A percentile compares a stretch with the other conserved stretches of the same genome.
Evolutionary conservation across 2,113 vertebrate genomes (phyloP).

Genomic region (Ageneiosus marmoratus): DNA sequence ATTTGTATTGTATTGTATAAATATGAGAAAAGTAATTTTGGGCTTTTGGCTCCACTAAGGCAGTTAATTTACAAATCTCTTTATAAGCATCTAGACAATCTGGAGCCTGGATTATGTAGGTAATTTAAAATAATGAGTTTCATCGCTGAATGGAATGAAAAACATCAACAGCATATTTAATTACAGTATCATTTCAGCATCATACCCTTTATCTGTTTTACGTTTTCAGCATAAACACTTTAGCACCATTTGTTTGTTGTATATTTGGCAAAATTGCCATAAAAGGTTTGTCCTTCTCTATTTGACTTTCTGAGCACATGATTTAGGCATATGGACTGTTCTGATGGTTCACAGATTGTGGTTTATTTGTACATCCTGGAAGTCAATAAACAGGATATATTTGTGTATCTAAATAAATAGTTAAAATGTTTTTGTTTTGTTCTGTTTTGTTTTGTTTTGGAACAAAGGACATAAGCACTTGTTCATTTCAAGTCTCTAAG

Average conservation of each 20-base stretch:
- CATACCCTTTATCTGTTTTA: neutral
- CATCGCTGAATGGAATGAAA: neutral
- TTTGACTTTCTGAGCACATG: neutral
- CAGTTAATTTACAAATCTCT: neutral
- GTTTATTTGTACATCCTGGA: neutral
- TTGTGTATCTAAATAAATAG: constrained; percentile 1
- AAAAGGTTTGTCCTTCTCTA: neutral
- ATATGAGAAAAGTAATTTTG: neutral
- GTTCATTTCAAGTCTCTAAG: neutral
- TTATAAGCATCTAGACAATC: neutral
- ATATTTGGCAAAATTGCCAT: neutral
- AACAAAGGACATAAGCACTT: neutral
- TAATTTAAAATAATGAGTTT: neutral
- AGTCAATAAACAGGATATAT: constrained; percentile 2
- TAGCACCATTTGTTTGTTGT: neutral
- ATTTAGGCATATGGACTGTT: neutral
- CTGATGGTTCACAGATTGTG: constrained; percentile 25
- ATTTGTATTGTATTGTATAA: neutral
- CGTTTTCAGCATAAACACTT: neutral
- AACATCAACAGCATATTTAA: neutral
- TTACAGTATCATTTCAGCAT: neutral
- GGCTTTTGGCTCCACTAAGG: neutral
- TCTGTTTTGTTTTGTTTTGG: neutral
- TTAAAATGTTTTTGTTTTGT: neutral
- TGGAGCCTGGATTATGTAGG: neutral